Percentiles rank a stretch among this genome's conserved stretches.
phyloP scores from a whole-genome alignment of 2,113 vertebrate genomes.

The Aegotheles bennettii region DNA sequence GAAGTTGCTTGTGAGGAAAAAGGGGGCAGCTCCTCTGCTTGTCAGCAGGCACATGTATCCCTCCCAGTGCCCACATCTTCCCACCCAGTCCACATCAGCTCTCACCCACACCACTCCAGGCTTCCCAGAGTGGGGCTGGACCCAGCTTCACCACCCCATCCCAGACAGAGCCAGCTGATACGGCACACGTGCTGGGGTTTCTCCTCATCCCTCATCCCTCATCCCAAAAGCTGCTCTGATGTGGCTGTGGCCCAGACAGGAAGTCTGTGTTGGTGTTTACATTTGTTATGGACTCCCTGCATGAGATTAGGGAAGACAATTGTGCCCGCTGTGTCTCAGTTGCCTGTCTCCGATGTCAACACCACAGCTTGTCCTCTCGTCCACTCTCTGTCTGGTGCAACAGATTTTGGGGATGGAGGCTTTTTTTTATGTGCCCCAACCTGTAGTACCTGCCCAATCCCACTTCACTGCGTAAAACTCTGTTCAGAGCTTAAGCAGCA shows the following conservation, averaged over 20 bases:
- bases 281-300: not conserved
- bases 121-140: fast-evolving
- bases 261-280: not conserved
- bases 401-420: not conserved
- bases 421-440: not conserved
- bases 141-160: not conserved
- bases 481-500: not conserved
- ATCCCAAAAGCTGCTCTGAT: not conserved
- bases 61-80: not conserved
- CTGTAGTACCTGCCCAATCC: not conserved
- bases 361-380: not conserved
- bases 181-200: not conserved
- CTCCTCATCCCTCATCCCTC: not conserved
- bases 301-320: not conserved
- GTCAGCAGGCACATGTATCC: not conserved
- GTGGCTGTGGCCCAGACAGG: not conserved
- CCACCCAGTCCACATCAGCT: not conserved
- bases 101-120: not conserved
- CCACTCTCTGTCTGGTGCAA: not conserved
- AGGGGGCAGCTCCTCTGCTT: not conserved
- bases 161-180: not conserved
- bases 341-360: not conserved
- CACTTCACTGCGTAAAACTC: not conserved
- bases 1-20: not conserved
- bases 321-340: not conserved